phyloP scores from a whole-genome alignment of 2,113 vertebrate species.

The Etheostoma spectabile region DNA sequence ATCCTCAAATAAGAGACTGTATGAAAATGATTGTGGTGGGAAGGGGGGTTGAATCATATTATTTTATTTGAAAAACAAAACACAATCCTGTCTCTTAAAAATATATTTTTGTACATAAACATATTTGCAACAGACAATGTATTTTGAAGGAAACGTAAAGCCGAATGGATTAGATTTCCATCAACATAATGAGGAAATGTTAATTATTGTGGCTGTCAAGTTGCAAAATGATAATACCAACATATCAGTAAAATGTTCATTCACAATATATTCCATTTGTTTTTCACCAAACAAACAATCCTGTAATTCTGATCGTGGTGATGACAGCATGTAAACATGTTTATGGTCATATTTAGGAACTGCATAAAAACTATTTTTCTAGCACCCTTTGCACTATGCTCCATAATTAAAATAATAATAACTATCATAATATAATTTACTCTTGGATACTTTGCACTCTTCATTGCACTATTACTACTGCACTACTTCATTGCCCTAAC shows the following conservation, averaged over 20 bases:
- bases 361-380: not conserved
- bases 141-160: not conserved
- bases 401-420: no score
- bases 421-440: no score
- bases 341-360: not conserved
- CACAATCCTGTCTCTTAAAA: not conserved
- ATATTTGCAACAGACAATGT: not conserved
- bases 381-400: no score
- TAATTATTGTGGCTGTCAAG: not conserved
- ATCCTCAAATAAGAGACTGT: not conserved
- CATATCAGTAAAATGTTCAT: not conserved
- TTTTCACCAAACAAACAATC: not conserved
- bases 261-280: not conserved
- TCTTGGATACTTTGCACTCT: no score
- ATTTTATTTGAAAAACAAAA: not conserved
- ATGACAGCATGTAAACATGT: not conserved
- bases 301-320: not conserved
- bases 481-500: no score
- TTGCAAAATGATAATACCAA: not conserved
- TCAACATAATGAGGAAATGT: not conserved
- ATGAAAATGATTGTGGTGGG: not conserved
- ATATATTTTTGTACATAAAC: not conserved
- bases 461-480: no score
- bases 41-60: not conserved
- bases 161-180: not conserved